A percentile compares a stretch with the other conserved stretches of the same genome.
Conservation (phyloP, 2,113 vertebrate species). For the Eurystomus gularis region DNA sequence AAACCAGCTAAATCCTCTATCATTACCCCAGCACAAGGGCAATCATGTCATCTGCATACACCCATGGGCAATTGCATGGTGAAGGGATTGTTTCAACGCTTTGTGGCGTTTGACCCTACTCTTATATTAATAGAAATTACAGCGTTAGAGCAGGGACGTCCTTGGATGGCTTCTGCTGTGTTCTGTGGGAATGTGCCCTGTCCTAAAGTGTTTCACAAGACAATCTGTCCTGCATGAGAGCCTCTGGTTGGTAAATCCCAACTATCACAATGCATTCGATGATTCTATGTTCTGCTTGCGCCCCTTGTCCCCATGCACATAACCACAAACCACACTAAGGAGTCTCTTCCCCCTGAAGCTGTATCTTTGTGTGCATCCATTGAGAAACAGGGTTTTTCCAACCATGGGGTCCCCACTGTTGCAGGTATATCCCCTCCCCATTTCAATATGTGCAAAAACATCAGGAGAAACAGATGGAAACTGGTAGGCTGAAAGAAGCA, state of each 20-base stretch:
- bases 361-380: not conserved
- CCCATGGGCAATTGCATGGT: not conserved
- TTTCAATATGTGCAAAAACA: not conserved
- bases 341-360: not conserved
- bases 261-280: not conserved
- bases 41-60: not conserved
- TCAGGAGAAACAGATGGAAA: not conserved
- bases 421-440: not conserved
- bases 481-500: not conserved
- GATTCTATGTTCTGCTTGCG: not conserved
- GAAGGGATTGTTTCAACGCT: not conserved
- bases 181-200: not conserved
- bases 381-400: not conserved
- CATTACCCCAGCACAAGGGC: not conserved
- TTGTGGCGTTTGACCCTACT: not conserved
- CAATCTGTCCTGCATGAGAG: rapidly evolving
- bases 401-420: not conserved
- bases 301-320: not conserved
- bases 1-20: not conserved
- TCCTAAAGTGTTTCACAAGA: not conserved
- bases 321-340: not conserved
- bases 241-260: not conserved
- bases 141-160: not conserved
- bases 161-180: not conserved
- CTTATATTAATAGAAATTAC: not conserved